Conservation (phyloP, 2,113 vertebrate species). For the Anas platyrhynchos region DNA sequence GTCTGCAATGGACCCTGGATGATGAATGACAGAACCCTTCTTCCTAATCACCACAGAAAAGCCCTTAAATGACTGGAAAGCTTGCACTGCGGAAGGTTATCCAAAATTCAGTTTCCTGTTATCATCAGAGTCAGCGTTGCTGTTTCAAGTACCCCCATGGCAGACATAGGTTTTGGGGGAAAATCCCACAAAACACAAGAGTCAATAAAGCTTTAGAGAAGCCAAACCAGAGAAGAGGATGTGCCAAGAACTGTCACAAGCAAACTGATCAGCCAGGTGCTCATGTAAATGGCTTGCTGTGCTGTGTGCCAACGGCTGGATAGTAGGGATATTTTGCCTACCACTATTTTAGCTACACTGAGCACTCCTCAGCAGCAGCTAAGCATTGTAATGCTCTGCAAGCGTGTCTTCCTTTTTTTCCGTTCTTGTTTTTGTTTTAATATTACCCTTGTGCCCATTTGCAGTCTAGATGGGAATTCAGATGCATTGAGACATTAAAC, state of each 20-base stretch:
- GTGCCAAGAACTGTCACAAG: conserved; percentile 31
- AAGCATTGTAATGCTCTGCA: background rate
- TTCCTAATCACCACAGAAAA: background rate
- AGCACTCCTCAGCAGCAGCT: background rate
- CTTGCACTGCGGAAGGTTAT: background rate
- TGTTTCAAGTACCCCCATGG: conserved; percentile 35
- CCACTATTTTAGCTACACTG: background rate
- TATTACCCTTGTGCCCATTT: accelerated
- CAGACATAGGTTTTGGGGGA: background rate
- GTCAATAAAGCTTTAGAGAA: conserved; percentile 29
- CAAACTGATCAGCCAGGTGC: conserved; percentile 55
- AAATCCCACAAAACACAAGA: background rate
- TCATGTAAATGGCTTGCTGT: background rate
- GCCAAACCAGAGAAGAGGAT: background rate
- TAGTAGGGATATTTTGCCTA: conserved; percentile 17
- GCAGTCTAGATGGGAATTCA: background rate
- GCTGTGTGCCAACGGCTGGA: background rate
- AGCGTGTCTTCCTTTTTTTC: background rate
- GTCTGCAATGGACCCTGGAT: background rate
- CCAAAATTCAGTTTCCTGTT: background rate
- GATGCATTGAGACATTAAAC: background rate
- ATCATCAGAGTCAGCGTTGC: background rate
- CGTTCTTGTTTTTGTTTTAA: background rate
- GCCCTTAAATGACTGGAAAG: background rate
- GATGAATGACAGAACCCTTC: background rate